Base-by-base conservation (phyloP, 1,140 invertebrate species). In the Tigriopus japonicus region DNA sequence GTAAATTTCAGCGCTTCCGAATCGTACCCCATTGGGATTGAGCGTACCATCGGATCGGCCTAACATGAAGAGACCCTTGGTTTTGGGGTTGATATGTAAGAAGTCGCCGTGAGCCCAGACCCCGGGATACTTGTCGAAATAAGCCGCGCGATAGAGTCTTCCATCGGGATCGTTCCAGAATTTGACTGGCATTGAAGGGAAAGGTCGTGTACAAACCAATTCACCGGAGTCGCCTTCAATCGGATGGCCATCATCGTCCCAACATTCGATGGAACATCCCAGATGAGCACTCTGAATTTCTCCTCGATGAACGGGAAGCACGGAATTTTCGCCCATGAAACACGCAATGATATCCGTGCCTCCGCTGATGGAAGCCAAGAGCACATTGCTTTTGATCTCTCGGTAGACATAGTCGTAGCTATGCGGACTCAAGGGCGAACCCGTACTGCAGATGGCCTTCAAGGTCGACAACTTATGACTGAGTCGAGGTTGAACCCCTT, bases 1-100 rank as follows among this genome's bases (percentile, higher is more conserved):
- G 64, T 81, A 81, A 60, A 81, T 78, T 71, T 81, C 79, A 15
- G 78, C 75, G 67, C 76, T 78, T 21, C 79, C 79, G 71, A 81
- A 80, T 24, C 79, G 66, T 5, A 80, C 77, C 41, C 79, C 79
- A 70, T 75, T 77, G 21, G 78, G 77, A 69, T 81, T 81, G n/a
- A 81, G 66, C 1, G 77, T 79, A 0, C 76, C 77, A 71, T 81
- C 79, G 70, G 62, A 68, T 65, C 76, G 66, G 10, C 79, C 79
- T 6, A 79, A 66, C 75, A 81, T 80, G 10, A 74, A 65, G 3
- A 55, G 15, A 17, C 79, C 79, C 12, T 71, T 73, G 6, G 78
- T 80, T 15, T 67, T 54, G 14, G 69, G 69, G 67, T 75, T 77
- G 42, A 80, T 71, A 51, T 68, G 63, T 64, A 76, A 76, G 65